Evolutionary conservation across 1,140 invertebrate genomes (phyloP), one percentile per base, ranked within the genome.

Genomic region (Capitella teleta): DNA sequence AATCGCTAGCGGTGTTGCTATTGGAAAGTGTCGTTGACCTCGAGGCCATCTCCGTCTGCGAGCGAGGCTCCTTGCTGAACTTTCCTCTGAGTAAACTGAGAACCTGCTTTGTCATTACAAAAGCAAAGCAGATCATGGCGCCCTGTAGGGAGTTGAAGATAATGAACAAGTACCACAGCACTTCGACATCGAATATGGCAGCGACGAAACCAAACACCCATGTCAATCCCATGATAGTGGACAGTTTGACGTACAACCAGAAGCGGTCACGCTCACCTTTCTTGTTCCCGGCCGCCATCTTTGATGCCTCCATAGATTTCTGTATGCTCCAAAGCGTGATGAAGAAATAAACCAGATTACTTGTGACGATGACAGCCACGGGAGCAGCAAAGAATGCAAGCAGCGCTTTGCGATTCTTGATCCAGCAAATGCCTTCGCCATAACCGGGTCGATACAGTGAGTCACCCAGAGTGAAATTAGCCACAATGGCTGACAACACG

Each of bases 221-320:
- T 5, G 67, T 67, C 19, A 70, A 51, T 5, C 66, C 68, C 56
- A 68, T 60, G 18, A 69, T 58, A 1, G 60, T 34, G 2, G 64
- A 59, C 41, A 81, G 59, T 21, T 77, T 66, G 14, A 77, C 57
- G 61, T 79, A 80, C 25, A 81, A 67, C 23, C 52, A 63, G 61
- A 61, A 71, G 56, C 28, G 57, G 52, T 34, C 61, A 59, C 4
- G 8, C 58, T 32, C 54, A 18, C 10, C 51, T 46, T 18, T 51
- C 52, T 18, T 42, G 5, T 42, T 50, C 12, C 40, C 46, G 3
- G 52, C 50, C 1, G 52, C 38, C 10, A 51, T 28, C 16, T n/a
- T 19, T n/a, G 46, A 40, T n/a, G 49, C 41, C 66, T 68, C 26
- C 60, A 61, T 42, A 43, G 80, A 77, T n/a, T n/a, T n/a, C n/a